Conservation (phyloP, 92 coral and sea anemone genomes). For the Chrysogorgia sp. region DNA sequence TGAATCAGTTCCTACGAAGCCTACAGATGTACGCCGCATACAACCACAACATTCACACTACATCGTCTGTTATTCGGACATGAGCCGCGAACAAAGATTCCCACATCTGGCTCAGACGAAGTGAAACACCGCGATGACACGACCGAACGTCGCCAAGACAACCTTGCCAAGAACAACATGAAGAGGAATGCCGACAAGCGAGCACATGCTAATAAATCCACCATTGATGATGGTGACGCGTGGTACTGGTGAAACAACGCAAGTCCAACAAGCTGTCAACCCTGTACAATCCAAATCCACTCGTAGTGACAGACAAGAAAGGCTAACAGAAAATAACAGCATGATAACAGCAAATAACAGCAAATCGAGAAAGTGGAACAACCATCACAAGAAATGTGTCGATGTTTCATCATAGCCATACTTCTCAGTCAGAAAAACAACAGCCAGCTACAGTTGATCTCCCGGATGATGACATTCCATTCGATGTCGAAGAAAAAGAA, state of each 20-base stretch:
- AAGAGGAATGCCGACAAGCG: constrained; percentile 38
- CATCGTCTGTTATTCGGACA: constrained; percentile 38
- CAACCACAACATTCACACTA: constrained; percentile 35
- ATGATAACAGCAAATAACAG: constrained; percentile 42
- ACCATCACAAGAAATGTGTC: constrained; percentile 32
- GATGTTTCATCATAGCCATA: constrained; percentile 17
- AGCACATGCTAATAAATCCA: constrained; percentile 5
- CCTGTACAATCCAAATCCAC: constrained; percentile 41
- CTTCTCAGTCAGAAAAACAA: too few species aligned
- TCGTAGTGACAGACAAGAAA: constrained; percentile 30
- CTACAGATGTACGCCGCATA: constrained; percentile 45
- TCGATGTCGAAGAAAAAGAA: too few species aligned
- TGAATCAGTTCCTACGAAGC: constrained; percentile 44
- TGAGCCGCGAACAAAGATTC: constrained; percentile 44
- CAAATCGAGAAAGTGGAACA: constrained; percentile 20
- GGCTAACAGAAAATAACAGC: too few species aligned
- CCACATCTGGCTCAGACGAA: constrained; percentile 14
- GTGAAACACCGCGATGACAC: constrained; percentile 46
- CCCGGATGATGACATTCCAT: too few species aligned
- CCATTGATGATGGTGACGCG: background rate
- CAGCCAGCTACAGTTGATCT: too few species aligned
- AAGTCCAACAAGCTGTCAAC: constrained; percentile 43
- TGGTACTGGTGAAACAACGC: constrained; percentile 31
- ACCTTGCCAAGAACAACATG: constrained; percentile 39
- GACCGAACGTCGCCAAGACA: constrained; percentile 30